Evolutionary conservation across 2,888 invertebrate species (phyloP), one percentile per base, ranked within the genome.

Genomic region (Dioctria linearis): DNA sequence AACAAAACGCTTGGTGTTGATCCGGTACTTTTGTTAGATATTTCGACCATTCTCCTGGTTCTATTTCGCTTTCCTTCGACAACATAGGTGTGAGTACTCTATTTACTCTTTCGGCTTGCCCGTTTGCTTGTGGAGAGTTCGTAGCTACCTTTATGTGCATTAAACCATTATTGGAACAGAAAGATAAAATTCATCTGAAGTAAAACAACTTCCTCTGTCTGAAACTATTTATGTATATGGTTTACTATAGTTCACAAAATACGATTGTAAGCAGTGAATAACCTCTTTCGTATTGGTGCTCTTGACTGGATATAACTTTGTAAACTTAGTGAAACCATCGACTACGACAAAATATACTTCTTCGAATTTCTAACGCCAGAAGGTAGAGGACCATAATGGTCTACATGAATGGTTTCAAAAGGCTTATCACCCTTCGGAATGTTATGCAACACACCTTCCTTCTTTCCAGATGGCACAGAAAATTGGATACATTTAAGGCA

Each of bases 81-180:
- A 79, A 9, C 79, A 79, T 65, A n/a, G 61, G 71, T 67, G 79
- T 71, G n/a, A 79, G 37, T 6, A 69, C 63, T 37, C 79, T 51
- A 63, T 79, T 54, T 25, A 79, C n/a, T n/a, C 79, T 42, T 59
- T 79, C 79, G 5, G 61, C 57, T 46, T 87, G 86, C 0, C 86
- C 85, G 75, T 86, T 86, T 0, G 85, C 83, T 54, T 85, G 80
- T 0, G 85, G 85, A 0, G 83, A 83, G 5, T 80, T 84, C 2
- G 84, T 83, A 4, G 86, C 85, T 5, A 85, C 83, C 51, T 82
- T 75, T 13, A 85, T 83, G 71, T 84, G 84, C 43, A 83, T 61
- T 4, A 86, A 82, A 11, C 59, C 73, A 3, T 83, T 78, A 2
- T 80, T 49, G 13, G 80, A 9, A 8, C 84, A 3, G 75, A 84